A percentile compares a stretch with the other conserved stretches of the same genome.
These are phyloP conservation scores for Drosophila sulfurigaster DNA, from an alignment of 1,140 invertebrate genomes.

Conservation along the genomic window DNA sequence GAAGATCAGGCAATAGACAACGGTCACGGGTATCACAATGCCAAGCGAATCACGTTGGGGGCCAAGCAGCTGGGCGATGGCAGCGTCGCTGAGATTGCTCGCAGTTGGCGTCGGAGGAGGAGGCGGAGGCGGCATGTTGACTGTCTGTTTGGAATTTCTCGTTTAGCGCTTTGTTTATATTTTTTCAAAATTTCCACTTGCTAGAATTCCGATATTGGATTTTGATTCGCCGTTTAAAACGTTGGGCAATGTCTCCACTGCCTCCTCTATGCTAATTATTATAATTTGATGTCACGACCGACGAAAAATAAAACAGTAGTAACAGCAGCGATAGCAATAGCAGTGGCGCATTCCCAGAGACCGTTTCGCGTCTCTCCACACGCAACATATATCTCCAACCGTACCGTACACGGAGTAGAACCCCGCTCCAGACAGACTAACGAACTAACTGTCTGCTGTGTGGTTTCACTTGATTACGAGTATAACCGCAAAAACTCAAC, in stretches of 20 bases:
- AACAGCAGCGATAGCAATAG: background rate
- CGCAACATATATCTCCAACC: constrained; percentile 58
- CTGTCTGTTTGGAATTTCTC: constrained; percentile 16
- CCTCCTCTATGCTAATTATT: constrained; percentile 73
- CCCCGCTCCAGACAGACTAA: background rate
- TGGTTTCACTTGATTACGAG: background rate
- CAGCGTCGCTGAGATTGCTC: constrained; percentile 34
- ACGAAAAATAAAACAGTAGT: constrained; percentile 1
- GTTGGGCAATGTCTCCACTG: constrained; percentile 37
- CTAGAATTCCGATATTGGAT: constrained; percentile 50
- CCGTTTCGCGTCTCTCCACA: constrained; percentile 46
- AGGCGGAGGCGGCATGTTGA: constrained; percentile 16
- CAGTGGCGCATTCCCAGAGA: constrained; percentile 19
- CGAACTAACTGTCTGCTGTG: too few species aligned
- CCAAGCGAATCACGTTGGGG: constrained; percentile 88
- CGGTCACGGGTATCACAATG: constrained; percentile 91
- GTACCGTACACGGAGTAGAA: background rate
- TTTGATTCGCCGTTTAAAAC: constrained; percentile 36
- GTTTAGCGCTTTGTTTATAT: constrained; percentile 51
- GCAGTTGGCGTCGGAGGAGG: background rate
- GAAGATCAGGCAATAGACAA: constrained; percentile 94
- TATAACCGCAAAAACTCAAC: too few species aligned
- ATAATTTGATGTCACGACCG: constrained; percentile 73
- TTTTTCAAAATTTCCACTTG: constrained; percentile 77
- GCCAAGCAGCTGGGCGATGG: constrained; percentile 48